Evolutionary conservation across 2,797 vertebrate genomes (phyloP).

Genomic region (Bovichtus diacanthus): DNA sequence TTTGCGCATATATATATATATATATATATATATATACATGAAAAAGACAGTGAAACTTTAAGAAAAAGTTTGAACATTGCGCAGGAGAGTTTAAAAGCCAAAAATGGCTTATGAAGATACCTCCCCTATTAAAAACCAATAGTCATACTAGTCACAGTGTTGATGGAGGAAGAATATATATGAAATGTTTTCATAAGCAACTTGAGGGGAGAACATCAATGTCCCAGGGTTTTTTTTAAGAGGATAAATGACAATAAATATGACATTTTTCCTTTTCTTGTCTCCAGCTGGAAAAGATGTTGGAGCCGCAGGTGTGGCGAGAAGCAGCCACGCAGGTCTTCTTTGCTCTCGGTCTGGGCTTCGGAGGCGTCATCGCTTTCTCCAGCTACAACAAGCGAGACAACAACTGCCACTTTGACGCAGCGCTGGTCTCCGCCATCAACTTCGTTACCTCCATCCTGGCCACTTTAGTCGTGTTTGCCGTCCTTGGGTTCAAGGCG

Average conservation of each 20-base stretch:
- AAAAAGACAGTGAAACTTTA: no score
- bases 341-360: conserved; percentile 95
- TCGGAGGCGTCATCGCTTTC: conserved; percentile 98
- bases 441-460: conserved; percentile 97
- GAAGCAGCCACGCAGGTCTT: conserved; percentile 98
- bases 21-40: no score
- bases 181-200: background rate
- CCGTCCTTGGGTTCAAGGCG: conserved; percentile 98
- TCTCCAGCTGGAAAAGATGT: conserved; percentile 95
- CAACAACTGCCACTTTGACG: conserved; percentile 99
- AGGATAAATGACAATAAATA: background rate
- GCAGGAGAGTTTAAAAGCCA: no score
- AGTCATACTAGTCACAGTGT: no score
- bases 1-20: no score
- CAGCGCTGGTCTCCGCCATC: conserved; percentile 93
- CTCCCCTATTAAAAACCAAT: no score
- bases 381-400: conserved; percentile 99
- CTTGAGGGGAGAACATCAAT: background rate
- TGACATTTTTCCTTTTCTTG: background rate
- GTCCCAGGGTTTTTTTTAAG: background rate
- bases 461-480: conserved; percentile 97
- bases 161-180: background rate
- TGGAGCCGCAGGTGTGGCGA: conserved; percentile 97
- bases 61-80: no score
- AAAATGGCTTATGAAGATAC: no score